Evolutionary conservation across 1,140 invertebrate genomes (phyloP), one percentile per base, ranked within the genome.

Genomic region (Tetramorium parvispinum): DNA sequence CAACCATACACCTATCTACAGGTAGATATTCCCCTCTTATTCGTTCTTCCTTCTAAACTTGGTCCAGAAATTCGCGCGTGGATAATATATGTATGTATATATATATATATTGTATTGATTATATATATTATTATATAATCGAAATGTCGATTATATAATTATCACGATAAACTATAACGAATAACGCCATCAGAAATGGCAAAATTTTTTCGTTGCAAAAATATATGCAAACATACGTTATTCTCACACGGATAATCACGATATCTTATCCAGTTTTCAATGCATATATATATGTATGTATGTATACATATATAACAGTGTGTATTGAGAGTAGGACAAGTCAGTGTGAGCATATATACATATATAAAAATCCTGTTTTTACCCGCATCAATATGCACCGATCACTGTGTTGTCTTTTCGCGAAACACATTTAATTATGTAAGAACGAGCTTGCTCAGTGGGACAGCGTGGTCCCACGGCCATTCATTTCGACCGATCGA

Each of bases 1-100:
- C 97, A 96, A 97, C 98, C 96, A 98, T 98, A 96, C 97, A 97
- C 95, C 97, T 99, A 94, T 98, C 97, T 94, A 99, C 98, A 98
- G 98, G 98, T 98, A 98, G 97, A 96, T 95, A 96, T 94, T 91
- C 90, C 86, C 90, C 87, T 92, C 89, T 92, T 89, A 91, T 88
- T 91, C 81, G 87, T 89, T 89, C 68, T 87, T 89, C 87, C 87
- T 89, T 90, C 88, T 65, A 82, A 90, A 90, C 85, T 89, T 90
- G 79, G 70, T 87, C 89, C 88, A 87, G 21, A 87, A 82, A 40
- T 75, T 89, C 75, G 85, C 75, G 85, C 51, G 82, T 53, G 78
- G 32, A 61, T 71, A 46, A 73, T 73, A 37, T 43, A 75, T 73
- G 37, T 85, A 55, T 71, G 32, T 82, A 59, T 76, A 51, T 75